These are phyloP conservation scores for Pyralis farinalis DNA, from an alignment of 2,888 invertebrate genomes.

Conservation along the genomic window DNA sequence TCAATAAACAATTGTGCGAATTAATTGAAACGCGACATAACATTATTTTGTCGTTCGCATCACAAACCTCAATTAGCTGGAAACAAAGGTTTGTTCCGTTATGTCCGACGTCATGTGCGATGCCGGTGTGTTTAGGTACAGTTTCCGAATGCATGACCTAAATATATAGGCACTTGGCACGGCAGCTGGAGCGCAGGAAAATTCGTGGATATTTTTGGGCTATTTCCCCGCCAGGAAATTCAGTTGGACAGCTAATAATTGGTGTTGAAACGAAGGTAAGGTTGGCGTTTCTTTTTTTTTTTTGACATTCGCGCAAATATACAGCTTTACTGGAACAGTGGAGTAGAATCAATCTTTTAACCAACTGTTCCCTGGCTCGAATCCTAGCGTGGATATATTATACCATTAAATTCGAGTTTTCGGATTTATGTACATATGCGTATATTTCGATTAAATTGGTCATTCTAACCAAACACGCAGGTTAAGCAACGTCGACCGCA, in stretches of 20 bases:
- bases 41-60: slow-evolving; percentile 5
- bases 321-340: too few species aligned
- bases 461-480: too few species aligned
- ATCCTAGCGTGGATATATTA: too few species aligned
- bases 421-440: too few species aligned
- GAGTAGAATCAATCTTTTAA: too few species aligned
- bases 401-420: too few species aligned
- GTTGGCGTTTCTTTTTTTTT: neutral
- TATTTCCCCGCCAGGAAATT: neutral
- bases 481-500: too few species aligned
- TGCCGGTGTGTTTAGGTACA: slow-evolving; percentile 34
- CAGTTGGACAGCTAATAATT: too few species aligned
- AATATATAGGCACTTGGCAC: slow-evolving; percentile 26
- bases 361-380: too few species aligned
- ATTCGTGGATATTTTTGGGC: neutral
- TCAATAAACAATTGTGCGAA: slow-evolving; percentile 9
- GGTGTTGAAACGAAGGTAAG: neutral
- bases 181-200: neutral
- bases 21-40: slow-evolving; percentile 6
- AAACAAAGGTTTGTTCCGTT: slow-evolving; percentile 40
- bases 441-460: too few species aligned
- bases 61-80: slow-evolving; percentile 15
- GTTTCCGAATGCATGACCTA: slow-evolving; percentile 36
- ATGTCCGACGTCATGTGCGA: slow-evolving; percentile 44
- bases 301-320: too few species aligned